Evolutionary conservation across 2,888 invertebrate species (phyloP).

Genomic region (Pedicia rivosa): DNA sequence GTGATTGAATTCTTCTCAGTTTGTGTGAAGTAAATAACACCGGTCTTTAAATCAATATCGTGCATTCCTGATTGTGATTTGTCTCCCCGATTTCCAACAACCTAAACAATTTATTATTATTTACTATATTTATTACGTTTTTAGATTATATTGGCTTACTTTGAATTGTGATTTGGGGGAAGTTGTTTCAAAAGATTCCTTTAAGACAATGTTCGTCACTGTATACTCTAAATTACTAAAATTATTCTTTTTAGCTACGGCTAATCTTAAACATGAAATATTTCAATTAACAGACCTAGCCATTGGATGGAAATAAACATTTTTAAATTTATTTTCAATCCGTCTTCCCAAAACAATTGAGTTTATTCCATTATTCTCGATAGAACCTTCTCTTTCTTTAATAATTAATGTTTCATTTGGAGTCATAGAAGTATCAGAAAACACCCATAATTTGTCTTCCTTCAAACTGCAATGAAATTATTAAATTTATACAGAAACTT

Average conservation of each 20-base stretch:
- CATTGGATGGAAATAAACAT: slow-evolving; percentile 63
- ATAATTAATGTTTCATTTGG: slow-evolving; percentile 53
- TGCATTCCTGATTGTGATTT: slow-evolving; percentile 53
- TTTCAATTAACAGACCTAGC: slow-evolving; percentile 24
- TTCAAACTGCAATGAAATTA: slow-evolving; percentile 41
- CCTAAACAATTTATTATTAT: slow-evolving; percentile 18
- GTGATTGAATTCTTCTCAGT: slow-evolving; percentile 54
- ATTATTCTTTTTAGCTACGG: background rate
- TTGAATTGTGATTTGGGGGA: too few relatives aligned
- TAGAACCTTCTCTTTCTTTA: slow-evolving; percentile 46
- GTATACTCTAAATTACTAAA: slow-evolving; percentile 49
- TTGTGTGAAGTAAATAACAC: slow-evolving; percentile 51
- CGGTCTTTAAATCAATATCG: slow-evolving; percentile 40
- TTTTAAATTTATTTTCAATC: slow-evolving; percentile 36
- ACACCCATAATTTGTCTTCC: slow-evolving; percentile 49
- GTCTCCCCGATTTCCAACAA: slow-evolving; percentile 47
- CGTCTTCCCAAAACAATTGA: slow-evolving; percentile 45
- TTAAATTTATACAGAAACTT: slow-evolving; percentile 11
- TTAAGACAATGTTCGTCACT: slow-evolving; percentile 43
- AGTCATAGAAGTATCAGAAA: slow-evolving; percentile 59
- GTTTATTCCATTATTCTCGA: slow-evolving; percentile 58
- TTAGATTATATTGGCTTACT: slow-evolving; percentile 10
- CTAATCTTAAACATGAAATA: background rate
- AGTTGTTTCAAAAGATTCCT: too few relatives aligned
- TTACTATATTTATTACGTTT: background rate